Base-by-base conservation (phyloP, 2,888 invertebrate genomes). In the Acheta domesticus region DNA sequence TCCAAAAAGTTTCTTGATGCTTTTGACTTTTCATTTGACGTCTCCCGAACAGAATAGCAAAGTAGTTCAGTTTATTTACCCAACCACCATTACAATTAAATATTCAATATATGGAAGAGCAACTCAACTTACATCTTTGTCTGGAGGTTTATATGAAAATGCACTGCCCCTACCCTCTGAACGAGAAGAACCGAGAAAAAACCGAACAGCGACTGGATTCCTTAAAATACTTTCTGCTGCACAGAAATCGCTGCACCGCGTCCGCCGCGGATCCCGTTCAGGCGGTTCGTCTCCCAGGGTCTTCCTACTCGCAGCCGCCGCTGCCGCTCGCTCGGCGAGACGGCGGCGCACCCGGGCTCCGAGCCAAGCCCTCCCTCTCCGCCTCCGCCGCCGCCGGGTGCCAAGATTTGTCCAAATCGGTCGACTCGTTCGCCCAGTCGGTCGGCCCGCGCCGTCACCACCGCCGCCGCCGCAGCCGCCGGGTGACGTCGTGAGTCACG, bases 401-500 rank as follows among this genome's bases (percentile, higher is more conserved):
- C 62, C 62, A 62, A 62, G 16, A 62, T 62, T 62, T 62, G 62
- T n/a, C 62, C 62, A 62, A 62, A 62, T 62, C 62, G 62, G 62
- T 62, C 62, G 62, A 62, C 16, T 19, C 62, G 62, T 62, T 62
- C 62, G 62, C 62, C 62, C 62, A 62, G n/a, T 14, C n/a, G 36
- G 62, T n/a, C 62, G 62, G 36, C 36, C 36, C 36, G 36, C 36
- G 36, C 36, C 36, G 36, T 1, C 8, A 8, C 36, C 36, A 8
- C 16, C n/a, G 62, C 62, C 62, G 62, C 62, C n/a, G 62, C 62
- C 62, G 12, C 14, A 4, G 62, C 62, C 62, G 14, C 11, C 12
- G 62, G 62, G n/a, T 62, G 62, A 62, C 62, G 62, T 62, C 62
- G 62, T 62, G 62, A 62, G 62, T 62, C 62, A 62, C 62, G 62